phyloP scores from a whole-genome alignment of 2,113 vertebrate genomes.

The Micronisus gabar region DNA sequence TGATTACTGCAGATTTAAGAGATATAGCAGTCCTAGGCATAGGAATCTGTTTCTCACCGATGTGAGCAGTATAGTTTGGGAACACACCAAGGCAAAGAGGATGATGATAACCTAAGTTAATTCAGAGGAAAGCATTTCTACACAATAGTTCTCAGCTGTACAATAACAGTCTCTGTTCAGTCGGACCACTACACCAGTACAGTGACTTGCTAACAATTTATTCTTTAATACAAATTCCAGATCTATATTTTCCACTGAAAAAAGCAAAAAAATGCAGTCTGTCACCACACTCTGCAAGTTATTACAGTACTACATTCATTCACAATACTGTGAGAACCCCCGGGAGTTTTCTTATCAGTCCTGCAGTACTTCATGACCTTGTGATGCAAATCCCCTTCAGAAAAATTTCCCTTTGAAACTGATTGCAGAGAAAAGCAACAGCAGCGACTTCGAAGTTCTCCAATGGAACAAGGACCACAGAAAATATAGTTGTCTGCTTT shows the following conservation, averaged over 20 bases:
- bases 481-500: not conserved
- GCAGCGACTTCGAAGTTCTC: not conserved
- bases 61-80: not conserved
- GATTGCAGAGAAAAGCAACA: not conserved
- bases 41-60: not conserved
- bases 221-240: not conserved
- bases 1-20: not conserved
- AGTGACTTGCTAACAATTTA: not conserved
- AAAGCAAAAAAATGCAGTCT: not conserved
- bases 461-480: not conserved
- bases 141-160: not conserved
- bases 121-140: not conserved
- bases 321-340: not conserved
- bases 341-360: not conserved
- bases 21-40: not conserved
- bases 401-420: not conserved
- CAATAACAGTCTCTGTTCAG: not conserved
- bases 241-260: not conserved
- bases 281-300: not conserved
- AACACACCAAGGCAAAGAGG: not conserved
- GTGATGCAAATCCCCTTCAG: not conserved
- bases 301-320: not conserved
- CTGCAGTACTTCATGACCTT: not conserved
- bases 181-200: not conserved
- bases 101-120: not conserved